Evolutionary conservation across 2,888 invertebrate species (phyloP).

Genomic region (Tipula confusa): DNA sequence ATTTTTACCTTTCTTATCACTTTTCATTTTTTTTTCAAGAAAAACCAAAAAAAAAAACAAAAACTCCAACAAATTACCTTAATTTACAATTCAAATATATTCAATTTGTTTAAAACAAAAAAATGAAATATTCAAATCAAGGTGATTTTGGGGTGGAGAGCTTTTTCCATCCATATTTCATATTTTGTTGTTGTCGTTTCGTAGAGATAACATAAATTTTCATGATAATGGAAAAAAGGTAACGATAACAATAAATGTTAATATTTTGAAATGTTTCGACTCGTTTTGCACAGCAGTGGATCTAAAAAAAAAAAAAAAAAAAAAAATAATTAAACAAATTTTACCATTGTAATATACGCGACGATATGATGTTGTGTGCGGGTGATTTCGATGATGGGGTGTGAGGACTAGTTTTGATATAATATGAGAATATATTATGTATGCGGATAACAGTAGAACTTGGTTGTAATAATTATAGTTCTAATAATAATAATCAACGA

Average conservation of each 20-base stretch:
- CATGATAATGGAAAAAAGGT: neutral
- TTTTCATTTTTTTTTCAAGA: neutral
- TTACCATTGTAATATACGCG: neutral
- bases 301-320: too few relatives aligned
- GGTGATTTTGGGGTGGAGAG: neutral
- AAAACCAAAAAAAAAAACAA: neutral
- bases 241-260: neutral
- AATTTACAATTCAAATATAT: conserved; percentile 10
- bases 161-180: neutral
- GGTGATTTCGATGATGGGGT: neutral
- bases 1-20: neutral
- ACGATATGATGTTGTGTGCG: neutral
- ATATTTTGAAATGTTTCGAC: conserved; percentile 25
- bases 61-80: neutral
- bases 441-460: neutral
- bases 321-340: conserved; percentile 15
- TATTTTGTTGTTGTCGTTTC: too few relatives aligned
- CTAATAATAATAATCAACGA: conserved; percentile 25
- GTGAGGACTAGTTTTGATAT: too few relatives aligned
- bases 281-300: conserved; percentile 20
- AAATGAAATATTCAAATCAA: neutral
- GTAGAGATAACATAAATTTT: conserved; percentile 25
- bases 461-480: neutral
- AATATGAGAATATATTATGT: neutral
- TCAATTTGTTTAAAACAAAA: neutral